Evolutionary conservation across 1,140 invertebrate genomes (phyloP), one percentile per base, ranked within the genome.

Genomic region (Drosophila cardini): DNA sequence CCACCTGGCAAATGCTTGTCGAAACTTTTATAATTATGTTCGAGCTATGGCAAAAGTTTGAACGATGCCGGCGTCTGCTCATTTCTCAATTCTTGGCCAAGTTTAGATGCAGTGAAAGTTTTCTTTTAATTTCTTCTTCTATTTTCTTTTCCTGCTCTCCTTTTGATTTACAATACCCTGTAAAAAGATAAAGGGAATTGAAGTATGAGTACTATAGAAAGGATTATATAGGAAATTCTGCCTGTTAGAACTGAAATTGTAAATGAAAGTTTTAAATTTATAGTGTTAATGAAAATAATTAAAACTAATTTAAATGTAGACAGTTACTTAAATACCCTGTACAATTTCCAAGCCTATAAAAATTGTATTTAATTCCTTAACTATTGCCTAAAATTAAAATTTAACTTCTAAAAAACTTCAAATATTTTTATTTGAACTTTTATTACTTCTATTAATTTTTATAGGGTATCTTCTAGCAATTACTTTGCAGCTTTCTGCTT

Each of bases 21-120:
- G 60, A 90, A 89, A 89, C 84, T 89, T 89, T 89, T 89, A 89
- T 89, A 89, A 89, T 89, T 89, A 89, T 89, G 84, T 89, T 89
- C 80, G 74, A 84, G 84, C 85, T 76, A 89, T 89, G 85, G 84
- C 62, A 89, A 89, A 89, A 90, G 85, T 89, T 89, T 84, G 48
- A 68, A 75, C 81, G 61, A 70, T 72, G 67, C 65, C 68, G 46
- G 15, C 55, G 52, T 67, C 50, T 48, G 57, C 62, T 67, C 55
- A 78, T 72, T 83, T 72, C 73, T 74, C 73, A 75, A 77, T 89
- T 82, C 72, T 69, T 61, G 60, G 42, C 50, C 71, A 81, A 73
- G 79, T 73, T 86, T 82, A 76, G 83, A 63, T 62, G 83, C 84
- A 89, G 80, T 77, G 80, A 89, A 87, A 87, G 84, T 87, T 87